Percentiles rank a stretch among this genome's conserved stretches.
Evolutionary conservation across 2,113 vertebrate genomes (phyloP).

Genomic region (Anguilla rostrata): DNA sequence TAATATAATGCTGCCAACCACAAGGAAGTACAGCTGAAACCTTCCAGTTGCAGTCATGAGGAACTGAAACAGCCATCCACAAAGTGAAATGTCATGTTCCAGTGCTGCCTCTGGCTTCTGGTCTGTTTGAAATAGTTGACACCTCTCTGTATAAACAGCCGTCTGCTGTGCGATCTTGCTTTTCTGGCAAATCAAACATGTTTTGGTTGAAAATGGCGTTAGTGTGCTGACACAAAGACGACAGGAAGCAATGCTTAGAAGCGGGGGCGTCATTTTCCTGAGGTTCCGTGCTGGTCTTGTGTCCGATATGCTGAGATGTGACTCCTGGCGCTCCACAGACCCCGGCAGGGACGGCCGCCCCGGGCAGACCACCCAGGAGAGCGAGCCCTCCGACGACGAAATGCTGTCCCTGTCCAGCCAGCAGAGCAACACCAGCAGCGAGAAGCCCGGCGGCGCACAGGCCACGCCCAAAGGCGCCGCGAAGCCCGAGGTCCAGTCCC

Average conservation of each 20-base stretch:
- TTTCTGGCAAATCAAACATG: neutral
- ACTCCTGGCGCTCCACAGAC: constrained; percentile 51
- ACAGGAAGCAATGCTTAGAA: neutral
- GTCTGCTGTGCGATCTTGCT: constrained; percentile 1
- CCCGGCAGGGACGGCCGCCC: constrained; percentile 79
- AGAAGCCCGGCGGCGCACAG: constrained; percentile 58
- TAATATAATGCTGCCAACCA: neutral
- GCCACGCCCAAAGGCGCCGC: constrained; percentile 68
- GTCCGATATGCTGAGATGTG: neutral
- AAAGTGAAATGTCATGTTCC: neutral
- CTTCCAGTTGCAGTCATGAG: neutral
- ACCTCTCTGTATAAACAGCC: neutral
- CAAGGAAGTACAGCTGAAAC: neutral
- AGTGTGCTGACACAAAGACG: neutral
- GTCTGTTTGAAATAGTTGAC: neutral
- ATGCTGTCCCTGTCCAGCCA: constrained; percentile 95
- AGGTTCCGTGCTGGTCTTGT: too few relatives aligned
- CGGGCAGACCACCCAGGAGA: constrained; percentile 84
- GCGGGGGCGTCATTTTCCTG: neutral
- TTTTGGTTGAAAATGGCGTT: neutral
- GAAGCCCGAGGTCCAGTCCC: constrained; percentile 68
- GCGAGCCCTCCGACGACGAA: constrained; percentile 96
- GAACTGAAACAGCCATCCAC: neutral
- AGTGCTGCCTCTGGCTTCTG: neutral
- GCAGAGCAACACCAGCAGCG: constrained; percentile 77